These are phyloP conservation scores for Pycnonotus jocosus DNA, from an alignment of 2,113 vertebrate genomes.

Conservation along the genomic window DNA sequence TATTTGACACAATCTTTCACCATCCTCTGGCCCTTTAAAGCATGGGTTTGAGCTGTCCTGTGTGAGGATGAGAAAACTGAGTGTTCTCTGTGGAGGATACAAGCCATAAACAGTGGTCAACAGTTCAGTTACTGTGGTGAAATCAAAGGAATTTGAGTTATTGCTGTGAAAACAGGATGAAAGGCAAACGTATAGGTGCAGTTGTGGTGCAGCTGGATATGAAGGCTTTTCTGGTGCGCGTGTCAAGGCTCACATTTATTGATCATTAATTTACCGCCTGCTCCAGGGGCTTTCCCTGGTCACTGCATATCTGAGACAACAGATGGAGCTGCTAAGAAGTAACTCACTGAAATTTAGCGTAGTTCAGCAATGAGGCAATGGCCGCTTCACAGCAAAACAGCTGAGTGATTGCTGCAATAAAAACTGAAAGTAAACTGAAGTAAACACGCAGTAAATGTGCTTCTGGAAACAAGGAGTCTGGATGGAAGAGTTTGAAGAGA, in stretches of 20 bases:
- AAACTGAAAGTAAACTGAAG: not conserved
- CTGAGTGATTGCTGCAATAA: not conserved
- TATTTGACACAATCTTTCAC: not conserved
- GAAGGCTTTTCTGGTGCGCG: not conserved
- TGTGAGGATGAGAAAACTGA: not conserved
- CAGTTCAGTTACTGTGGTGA: rapidly evolving
- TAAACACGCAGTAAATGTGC: not conserved
- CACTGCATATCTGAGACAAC: not conserved
- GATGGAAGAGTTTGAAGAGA: not conserved
- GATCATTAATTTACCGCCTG: not conserved
- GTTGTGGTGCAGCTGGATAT: not conserved
- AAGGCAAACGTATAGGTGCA: not conserved
- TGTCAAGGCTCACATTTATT: not conserved
- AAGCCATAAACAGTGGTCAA: not conserved
- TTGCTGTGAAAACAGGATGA: not conserved
- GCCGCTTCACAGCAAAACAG: not conserved
- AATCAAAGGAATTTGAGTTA: not conserved
- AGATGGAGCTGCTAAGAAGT: not conserved
- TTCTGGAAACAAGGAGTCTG: not conserved
- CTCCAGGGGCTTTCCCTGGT: not conserved
- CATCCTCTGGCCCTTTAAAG: not conserved
- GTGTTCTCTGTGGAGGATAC: not conserved
- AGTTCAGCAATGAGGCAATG: not conserved
- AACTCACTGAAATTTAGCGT: not conserved
- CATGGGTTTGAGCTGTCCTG: not conserved